A percentile compares a stretch with the other conserved stretches of the same genome.
phyloP scores from a whole-genome alignment of 1,140 invertebrate genomes.

The Drosophila nebulosa region DNA sequence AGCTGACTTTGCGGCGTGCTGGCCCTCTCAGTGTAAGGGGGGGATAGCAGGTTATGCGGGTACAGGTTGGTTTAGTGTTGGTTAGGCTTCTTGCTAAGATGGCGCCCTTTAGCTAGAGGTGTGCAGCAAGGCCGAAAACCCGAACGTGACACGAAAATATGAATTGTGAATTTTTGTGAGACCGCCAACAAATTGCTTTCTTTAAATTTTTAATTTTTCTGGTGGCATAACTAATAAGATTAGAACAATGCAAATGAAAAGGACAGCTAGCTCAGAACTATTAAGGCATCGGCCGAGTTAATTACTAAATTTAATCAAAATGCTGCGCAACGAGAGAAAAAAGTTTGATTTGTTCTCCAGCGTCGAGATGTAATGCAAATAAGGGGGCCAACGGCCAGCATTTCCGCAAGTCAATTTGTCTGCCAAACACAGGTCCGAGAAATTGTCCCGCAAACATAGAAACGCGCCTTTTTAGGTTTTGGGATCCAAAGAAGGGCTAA shows the following conservation, averaged over 20 bases:
- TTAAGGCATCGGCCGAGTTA: conserved; percentile 27
- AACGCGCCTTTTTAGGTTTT: too few relatives aligned
- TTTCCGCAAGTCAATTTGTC: too few relatives aligned
- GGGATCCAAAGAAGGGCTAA: too few relatives aligned
- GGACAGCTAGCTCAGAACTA: conserved; percentile 64
- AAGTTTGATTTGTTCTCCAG: too few relatives aligned
- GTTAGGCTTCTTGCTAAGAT: neutral
- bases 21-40: conserved; percentile 5
- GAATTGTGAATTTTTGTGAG: neutral
- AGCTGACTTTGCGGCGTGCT: conserved; percentile 15
- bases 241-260: conserved; percentile 29
- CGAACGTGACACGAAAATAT: neutral
- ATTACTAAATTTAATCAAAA: too few relatives aligned
- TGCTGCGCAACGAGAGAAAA: too few relatives aligned
- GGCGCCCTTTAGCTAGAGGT: conserved; percentile 6
- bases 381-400: too few relatives aligned
- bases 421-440: too few relatives aligned
- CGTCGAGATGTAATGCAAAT: too few relatives aligned
- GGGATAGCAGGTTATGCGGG: conserved; percentile 17
- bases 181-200: neutral
- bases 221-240: conserved; percentile 67
- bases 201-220: conserved; percentile 28
- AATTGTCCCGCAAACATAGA: too few relatives aligned
- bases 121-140: neutral
- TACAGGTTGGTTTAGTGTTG: neutral